Base-by-base conservation (phyloP, 2,888 invertebrate species). In the Eurytoma adleriae region DNA sequence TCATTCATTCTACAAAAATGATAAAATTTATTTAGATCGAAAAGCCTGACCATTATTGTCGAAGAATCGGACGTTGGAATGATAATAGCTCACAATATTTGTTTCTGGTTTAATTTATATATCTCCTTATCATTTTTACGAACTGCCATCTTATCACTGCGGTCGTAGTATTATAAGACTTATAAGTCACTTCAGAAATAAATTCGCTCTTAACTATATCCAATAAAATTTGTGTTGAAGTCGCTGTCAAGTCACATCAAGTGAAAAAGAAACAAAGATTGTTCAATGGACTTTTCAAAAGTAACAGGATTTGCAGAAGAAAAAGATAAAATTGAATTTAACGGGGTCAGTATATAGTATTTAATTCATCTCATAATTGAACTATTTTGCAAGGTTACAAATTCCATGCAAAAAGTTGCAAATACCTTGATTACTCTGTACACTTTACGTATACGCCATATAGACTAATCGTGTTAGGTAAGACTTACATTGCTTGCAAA, bases 111-210 rank as follows among this genome's bases (percentile, higher is more conserved):
- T 7, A 79, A 79, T 50, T 16, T 73, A 14, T 48, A 62, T 57
- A 20, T 73, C 12, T 73, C 56, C 18, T 68, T 79, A 79, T 79
- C 79, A 16, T 68, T 52, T 79, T 57, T 79, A 12, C 73, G 61
- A 0, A 16, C 48, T 48, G 12, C 52, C 7, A 30, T 40, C 40
- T 40, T 71, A 59, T 78, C 77, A n/a, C 1, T 10, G 1, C 64
- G 57, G 57, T n/a, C 16, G 10, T 52, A 14, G 56, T 66, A 50
- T 24, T 56, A 61, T n/a, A 69, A 69, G 62, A 61, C 48, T 69
- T n/a, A n/a, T n/a, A n/a, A n/a, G n/a, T n/a, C n/a, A n/a, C 18
- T 62, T 40, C 18, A 62, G 76, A 40, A 40, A 76, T 76, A 69
- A 69, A 69, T 18, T 10, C 4, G n/a, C n/a, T 56, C 48, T 57